Evolutionary conservation across 2,888 invertebrate genomes (phyloP), one percentile per base, ranked within the genome.

Genomic region (Endomychus coccineus): DNA sequence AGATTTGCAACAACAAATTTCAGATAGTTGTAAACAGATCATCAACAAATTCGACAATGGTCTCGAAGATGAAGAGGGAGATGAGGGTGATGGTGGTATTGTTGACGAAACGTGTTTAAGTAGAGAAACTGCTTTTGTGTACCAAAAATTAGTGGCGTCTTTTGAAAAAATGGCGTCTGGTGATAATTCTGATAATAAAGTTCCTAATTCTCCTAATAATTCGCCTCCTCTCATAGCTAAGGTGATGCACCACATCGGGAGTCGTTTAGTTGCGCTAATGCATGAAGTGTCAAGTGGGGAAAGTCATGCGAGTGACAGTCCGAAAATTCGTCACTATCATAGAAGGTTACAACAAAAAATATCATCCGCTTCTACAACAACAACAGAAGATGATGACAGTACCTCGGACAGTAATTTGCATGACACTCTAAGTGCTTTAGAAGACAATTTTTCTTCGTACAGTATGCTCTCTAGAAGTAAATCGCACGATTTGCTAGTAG

Each of bases 161-260:
- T 76, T 90, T 46, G 84, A 83, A 31, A 82, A 85, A 52, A 78
- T 83, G 62, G 81, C 86, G 0, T 69, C 71, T 1, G 74, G 73
- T 24, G 65, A 68, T 27, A 62, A 62, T 23, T 56, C 59, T 17
- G 62, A 64, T 12, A 61, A 58, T 32, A 55, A 56, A 13, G 60
- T 58, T 6, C 63, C 65, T 0, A 64, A 68, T 4, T 69, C 71
- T 1, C 70, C 74, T 0, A 76, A 76, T 45, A 77, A 74, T 42
- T 89, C 89, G 1, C 89, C 89, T 1, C 88, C 90, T 1, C 63
- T 90, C 16, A 83, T 90, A 40, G 86, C 88, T 3, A 88, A 89
- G 69, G 90, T 90, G 9, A 88, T 91, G 87, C 83, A 88, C 50
- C 91, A 91, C 57, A 91, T 91, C 39, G 89, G 90, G 6, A 84